Percentiles rank a stretch among this genome's conserved stretches.
Conservation (phyloP, 2,888 invertebrate species). For the Anoplius nigerrimus region DNA sequence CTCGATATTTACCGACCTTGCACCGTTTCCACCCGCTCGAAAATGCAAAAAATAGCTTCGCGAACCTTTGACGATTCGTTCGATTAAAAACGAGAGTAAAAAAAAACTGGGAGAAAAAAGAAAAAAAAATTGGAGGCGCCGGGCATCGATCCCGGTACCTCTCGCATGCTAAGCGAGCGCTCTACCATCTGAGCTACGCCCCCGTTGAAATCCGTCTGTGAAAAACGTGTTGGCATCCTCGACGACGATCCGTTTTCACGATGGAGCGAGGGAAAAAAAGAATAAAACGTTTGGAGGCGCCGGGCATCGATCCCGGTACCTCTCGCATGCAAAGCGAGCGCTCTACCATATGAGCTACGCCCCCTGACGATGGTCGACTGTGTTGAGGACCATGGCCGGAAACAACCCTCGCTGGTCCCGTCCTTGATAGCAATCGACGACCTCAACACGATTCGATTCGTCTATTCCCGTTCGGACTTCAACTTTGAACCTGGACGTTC, state of each 20-base stretch:
- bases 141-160: slow-evolving; percentile 63
- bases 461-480: slow-evolving; percentile 30
- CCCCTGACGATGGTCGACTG: too few species aligned
- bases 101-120: too few species aligned
- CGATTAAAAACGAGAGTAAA: too few species aligned
- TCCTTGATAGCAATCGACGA: too few species aligned
- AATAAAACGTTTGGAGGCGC: slow-evolving; percentile 46
- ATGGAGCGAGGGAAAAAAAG: not conserved
- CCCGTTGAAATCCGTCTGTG: slow-evolving; percentile 35
- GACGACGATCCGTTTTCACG: not conserved
- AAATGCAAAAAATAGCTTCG: too few species aligned
- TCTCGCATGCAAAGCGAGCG: slow-evolving; percentile 61
- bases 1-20: too few species aligned
- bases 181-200: slow-evolving; percentile 52
- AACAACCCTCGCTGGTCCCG: slow-evolving; percentile 32
- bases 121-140: slow-evolving; percentile 55
- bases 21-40: too few species aligned
- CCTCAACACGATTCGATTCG: slow-evolving; percentile 40
- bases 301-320: slow-evolving; percentile 62
- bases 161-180: slow-evolving; percentile 61
- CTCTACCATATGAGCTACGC: slow-evolving; percentile 59
- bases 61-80: too few species aligned
- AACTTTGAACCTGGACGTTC: too few species aligned
- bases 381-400: not conserved
- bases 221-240: too few species aligned